These are phyloP conservation scores for Sesamia inferens DNA, from an alignment of 2,888 invertebrate genomes.

Conservation along the genomic window DNA sequence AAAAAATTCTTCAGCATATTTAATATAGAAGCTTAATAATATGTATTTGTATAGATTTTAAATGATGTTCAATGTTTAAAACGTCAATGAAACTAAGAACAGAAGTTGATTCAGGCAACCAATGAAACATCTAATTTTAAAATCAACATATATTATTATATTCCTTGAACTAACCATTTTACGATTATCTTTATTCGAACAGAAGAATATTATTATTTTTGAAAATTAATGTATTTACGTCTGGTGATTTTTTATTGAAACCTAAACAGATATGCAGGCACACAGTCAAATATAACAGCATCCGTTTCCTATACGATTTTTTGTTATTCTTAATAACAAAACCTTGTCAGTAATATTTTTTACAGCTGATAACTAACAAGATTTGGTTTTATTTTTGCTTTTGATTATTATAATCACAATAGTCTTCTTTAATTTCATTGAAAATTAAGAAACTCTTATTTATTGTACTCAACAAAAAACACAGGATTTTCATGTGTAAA, in stretches of 20 bases:
- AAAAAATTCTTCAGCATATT: too few relatives aligned
- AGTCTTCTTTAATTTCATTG: background rate
- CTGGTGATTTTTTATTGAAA: slow-evolving; percentile 75
- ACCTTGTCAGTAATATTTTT: slow-evolving; percentile 60
- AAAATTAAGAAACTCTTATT: too few relatives aligned
- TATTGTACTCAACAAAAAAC: too few relatives aligned
- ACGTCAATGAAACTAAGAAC: slow-evolving; percentile 28
- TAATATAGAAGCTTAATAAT: too few relatives aligned
- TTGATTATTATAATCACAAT: background rate
- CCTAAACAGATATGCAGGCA: slow-evolving; percentile 75
- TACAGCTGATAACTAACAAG: slow-evolving; percentile 30
- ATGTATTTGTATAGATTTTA: slow-evolving; percentile 3
- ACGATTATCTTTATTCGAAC: slow-evolving; percentile 67
- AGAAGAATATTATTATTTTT: slow-evolving; percentile 69
- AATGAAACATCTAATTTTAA: slow-evolving; percentile 54
- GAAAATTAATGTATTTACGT: slow-evolving; percentile 64
- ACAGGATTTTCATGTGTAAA: background rate
- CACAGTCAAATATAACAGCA: slow-evolving; percentile 80
- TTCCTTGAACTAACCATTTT: slow-evolving; percentile 67
- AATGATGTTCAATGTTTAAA: slow-evolving; percentile 4
- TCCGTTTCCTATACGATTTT: slow-evolving; percentile 82
- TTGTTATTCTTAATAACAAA: slow-evolving; percentile 77
- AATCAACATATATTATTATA: slow-evolving; percentile 58
- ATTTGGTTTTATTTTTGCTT: background rate
- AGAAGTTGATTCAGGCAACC: slow-evolving; percentile 53